Conservation (phyloP, 2,888 invertebrate species). For the Pediacus dermestoides region DNA sequence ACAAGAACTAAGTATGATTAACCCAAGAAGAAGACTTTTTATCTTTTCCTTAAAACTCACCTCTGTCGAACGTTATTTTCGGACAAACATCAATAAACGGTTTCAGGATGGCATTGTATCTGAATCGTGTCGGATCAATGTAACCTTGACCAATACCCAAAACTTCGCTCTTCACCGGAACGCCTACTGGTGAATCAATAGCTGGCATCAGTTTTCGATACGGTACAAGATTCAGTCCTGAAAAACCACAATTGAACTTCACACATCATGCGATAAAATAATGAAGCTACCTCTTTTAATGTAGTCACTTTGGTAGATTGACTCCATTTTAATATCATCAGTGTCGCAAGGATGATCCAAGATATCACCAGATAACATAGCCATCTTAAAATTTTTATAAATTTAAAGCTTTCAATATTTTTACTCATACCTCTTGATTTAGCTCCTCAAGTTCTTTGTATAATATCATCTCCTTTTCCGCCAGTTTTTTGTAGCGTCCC, state of each 20-base stretch:
- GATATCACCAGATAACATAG: slow-evolving; percentile 58
- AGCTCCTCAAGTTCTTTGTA: slow-evolving; percentile 55
- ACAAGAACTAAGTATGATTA: no score
- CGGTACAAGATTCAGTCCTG: slow-evolving; percentile 55
- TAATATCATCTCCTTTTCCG: slow-evolving; percentile 59
- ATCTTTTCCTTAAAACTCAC: slow-evolving; percentile 37
- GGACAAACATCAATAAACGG: slow-evolving; percentile 56
- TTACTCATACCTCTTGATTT: slow-evolving; percentile 41
- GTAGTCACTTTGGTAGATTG: slow-evolving; percentile 61
- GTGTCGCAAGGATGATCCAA: slow-evolving; percentile 63
- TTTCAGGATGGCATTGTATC: slow-evolving; percentile 53
- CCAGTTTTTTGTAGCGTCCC: slow-evolving; percentile 59
- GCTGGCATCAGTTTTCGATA: slow-evolving; percentile 60
- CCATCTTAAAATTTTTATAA: slow-evolving; percentile 53
- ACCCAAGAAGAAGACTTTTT: no score
- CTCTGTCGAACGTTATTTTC: slow-evolving; percentile 41
- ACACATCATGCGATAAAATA: neutral
- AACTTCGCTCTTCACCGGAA: slow-evolving; percentile 56
- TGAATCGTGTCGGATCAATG: slow-evolving; percentile 61
- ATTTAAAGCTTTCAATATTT: neutral
- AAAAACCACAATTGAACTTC: slow-evolving; percentile 7
- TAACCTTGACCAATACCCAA: slow-evolving; percentile 59
- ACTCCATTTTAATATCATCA: slow-evolving; percentile 60
- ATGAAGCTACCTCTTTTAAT: slow-evolving; percentile 55
- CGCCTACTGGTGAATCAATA: slow-evolving; percentile 57